phyloP scores from a whole-genome alignment of 2,113 vertebrate genomes.

The Amia ocellicauda region DNA sequence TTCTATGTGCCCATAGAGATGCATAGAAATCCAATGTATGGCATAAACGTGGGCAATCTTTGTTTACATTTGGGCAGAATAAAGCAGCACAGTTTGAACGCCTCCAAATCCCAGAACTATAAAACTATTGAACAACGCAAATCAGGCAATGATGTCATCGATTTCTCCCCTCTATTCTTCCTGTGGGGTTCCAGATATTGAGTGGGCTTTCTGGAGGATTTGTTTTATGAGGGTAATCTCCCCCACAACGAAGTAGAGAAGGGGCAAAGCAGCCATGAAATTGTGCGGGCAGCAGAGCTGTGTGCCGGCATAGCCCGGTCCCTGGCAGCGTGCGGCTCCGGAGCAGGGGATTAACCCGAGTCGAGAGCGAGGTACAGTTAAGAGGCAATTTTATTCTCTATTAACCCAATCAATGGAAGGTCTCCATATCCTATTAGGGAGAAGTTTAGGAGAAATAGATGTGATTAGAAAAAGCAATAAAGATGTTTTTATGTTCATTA shows the following conservation, averaged over 20 bases:
- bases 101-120: too few relatives aligned
- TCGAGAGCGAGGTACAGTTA: conserved; percentile 66
- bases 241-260: conserved; percentile 61
- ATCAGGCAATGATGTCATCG: too few relatives aligned
- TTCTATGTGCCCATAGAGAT: too few relatives aligned
- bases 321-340: conserved; percentile 39
- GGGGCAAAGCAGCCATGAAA: conserved; percentile 79
- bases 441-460: conserved; percentile 56
- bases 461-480: conserved; percentile 53
- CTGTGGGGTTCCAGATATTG: conserved; percentile 14
- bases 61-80: too few relatives aligned
- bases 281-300: conserved; percentile 69
- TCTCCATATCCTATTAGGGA: conserved; percentile 68
- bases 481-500: conserved; percentile 61
- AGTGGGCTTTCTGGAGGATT: conserved; percentile 35
- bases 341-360: conserved; percentile 61
- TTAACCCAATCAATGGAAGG: conserved; percentile 81
- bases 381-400: conserved; percentile 78
- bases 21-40: too few relatives aligned
- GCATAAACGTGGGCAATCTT: too few relatives aligned
- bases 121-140: too few relatives aligned
- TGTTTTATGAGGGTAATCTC: conserved; percentile 69
- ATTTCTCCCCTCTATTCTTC: too few relatives aligned
- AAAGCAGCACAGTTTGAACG: too few relatives aligned
- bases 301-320: conserved; percentile 55